A percentile compares a stretch with the other conserved stretches of the same genome.
Conservation (phyloP, 2,113 vertebrate genomes). For the Azemiops feae region DNA sequence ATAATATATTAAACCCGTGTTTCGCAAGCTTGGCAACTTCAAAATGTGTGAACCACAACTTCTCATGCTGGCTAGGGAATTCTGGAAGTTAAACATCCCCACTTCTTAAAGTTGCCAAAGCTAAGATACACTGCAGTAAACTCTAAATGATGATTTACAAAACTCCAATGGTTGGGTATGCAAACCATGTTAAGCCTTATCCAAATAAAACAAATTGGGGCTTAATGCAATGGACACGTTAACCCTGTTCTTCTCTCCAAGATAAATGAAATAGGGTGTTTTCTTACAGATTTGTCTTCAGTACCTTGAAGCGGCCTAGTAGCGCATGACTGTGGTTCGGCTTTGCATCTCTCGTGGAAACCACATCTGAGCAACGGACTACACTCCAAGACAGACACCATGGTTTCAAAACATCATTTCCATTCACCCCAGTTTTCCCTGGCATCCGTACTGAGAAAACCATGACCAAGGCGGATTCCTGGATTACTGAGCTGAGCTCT, state of each 20-base stretch:
- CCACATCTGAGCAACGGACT: neutral
- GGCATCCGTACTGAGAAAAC: neutral
- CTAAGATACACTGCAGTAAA: neutral
- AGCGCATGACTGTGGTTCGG: neutral
- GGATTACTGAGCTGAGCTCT: neutral
- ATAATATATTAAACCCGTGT: neutral
- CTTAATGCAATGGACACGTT: neutral
- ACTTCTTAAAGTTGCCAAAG: neutral
- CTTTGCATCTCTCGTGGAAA: neutral
- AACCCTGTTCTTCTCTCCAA: neutral
- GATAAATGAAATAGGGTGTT: neutral
- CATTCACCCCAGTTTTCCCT: neutral
- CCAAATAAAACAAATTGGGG: neutral
- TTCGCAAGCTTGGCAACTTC: too few relatives aligned
- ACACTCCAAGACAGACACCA: neutral
- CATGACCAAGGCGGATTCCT: neutral
- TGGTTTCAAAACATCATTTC: neutral
- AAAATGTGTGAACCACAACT: too few relatives aligned
- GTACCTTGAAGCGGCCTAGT: neutral
- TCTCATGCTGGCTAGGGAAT: neutral
- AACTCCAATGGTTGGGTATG: neutral
- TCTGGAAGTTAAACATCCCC: neutral
- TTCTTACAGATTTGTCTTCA: neutral
- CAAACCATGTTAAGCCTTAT: neutral
- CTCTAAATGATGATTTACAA: neutral